Conservation (phyloP, 2,888 invertebrate species). For the Drosophila ustulata region DNA sequence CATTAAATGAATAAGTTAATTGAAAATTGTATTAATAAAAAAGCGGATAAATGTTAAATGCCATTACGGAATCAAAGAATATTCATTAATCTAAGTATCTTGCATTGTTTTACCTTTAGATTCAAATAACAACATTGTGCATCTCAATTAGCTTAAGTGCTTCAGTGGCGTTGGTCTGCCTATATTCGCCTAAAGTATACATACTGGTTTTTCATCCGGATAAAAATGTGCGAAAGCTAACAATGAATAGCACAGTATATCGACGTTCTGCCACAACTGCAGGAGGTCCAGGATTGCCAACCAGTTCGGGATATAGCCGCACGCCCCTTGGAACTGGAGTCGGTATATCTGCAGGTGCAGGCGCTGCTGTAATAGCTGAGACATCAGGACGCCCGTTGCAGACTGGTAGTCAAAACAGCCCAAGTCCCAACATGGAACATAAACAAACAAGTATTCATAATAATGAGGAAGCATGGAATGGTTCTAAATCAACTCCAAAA, state of each 20-base stretch:
- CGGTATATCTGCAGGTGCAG: constrained; percentile 12
- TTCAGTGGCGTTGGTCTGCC: constrained; percentile 90
- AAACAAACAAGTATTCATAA: constrained; percentile 46
- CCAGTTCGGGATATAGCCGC: constrained; percentile 68
- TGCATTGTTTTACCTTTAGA: constrained; percentile 85
- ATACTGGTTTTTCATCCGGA: constrained; percentile 92
- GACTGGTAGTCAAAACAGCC: constrained; percentile 36
- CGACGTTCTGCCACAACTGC: constrained; percentile 72
- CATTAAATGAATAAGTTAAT: no score
- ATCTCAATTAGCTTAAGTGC: constrained; percentile 92
- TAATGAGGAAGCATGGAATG: constrained; percentile 41
- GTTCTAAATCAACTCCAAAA: neutral
- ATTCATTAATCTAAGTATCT: constrained; percentile 1
- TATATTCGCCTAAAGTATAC: constrained; percentile 92
- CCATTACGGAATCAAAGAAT: neutral
- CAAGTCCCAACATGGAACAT: constrained; percentile 27
- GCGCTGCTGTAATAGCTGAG: constrained; percentile 32
- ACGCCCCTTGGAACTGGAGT: constrained; percentile 49
- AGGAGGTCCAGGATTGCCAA: constrained; percentile 54
- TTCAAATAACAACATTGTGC: constrained; percentile 91
- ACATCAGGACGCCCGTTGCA: constrained; percentile 32
- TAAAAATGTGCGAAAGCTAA: constrained; percentile 89
- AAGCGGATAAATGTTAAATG: no score
- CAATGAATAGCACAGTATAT: constrained; percentile 83
- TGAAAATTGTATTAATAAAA: no score